Evolutionary conservation across 1,140 invertebrate genomes (phyloP), one percentile per base, ranked within the genome.

Genomic region (Anastrepha ludens): DNA sequence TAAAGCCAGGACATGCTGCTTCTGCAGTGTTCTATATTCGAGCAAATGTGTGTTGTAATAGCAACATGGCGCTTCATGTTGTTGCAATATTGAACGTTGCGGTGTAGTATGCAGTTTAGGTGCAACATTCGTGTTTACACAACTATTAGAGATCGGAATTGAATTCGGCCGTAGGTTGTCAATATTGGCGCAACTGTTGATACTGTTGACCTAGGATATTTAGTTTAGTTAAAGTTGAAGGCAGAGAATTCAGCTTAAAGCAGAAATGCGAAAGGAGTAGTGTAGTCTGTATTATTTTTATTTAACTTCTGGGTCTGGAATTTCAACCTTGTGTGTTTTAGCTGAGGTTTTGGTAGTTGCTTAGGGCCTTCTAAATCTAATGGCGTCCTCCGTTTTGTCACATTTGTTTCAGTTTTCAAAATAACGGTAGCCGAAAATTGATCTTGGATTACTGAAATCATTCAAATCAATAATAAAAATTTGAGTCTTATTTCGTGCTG

Each of bases 21-120:
- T 17, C 13, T 4, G 47, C n/a, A 50, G n/a, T 3, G 74, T 20
- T 81, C 15, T 55, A 81, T 58, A 2, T 29, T 29, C 29, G 29
- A 29, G 29, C 1, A 29, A 29, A 29, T 41, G 41, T 39, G 0
- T n/a, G 15, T 74, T 44, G 67, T 74, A 74, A 74, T 44, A 74
- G 5, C 44, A 50, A 81, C 44, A 81, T 81, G 74, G n/a, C 74
- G 74, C 74, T 44, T 41, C 74, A 81, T 81, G 50, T 81, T 55
- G 47, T 81, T 81, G 74, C 74, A 81, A 58, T 47, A 81, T 81
- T 81, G 74, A 81, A 44, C 74, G 74, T 81, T 81, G 47, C 74
- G 74, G 74, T 81, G 74, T 81, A 11, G 74, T 29, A 55, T 20
- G 74, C 74, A 81, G 47, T 81, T 29, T 55, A 81, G 20, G 47